Percentiles rank a stretch among this genome's conserved stretches.
Conservation (phyloP, 2,888 invertebrate species). For the Leptodirus hochenwartii region DNA sequence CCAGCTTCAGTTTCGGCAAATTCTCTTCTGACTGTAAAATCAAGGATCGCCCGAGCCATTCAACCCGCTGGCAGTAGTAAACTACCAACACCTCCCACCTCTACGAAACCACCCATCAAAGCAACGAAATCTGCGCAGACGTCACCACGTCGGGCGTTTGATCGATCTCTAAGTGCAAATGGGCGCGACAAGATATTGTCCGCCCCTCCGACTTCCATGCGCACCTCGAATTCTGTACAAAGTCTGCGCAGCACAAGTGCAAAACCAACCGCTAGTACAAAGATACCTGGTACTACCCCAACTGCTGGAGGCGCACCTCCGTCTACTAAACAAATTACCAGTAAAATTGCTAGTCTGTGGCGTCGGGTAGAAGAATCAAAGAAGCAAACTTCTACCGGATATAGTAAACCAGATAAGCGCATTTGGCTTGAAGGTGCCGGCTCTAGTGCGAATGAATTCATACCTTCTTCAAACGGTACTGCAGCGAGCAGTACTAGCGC, state of each 20-base stretch:
- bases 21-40: constrained; percentile 20
- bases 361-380: constrained; percentile 56
- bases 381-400: constrained; percentile 28
- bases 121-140: constrained; percentile 9
- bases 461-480: constrained; percentile 6
- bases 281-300: constrained; percentile 14
- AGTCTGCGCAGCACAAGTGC: constrained; percentile 31
- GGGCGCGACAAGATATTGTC: constrained; percentile 18
- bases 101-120: constrained; percentile 21
- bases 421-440: too few relatives aligned
- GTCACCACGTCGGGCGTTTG: constrained; percentile 16
- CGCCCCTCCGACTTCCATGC: constrained; percentile 21
- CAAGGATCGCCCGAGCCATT: constrained; percentile 21
- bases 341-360: constrained; percentile 67
- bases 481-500: constrained; percentile 20
- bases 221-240: constrained; percentile 34
- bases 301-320: constrained; percentile 27
- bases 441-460: constrained; percentile 6
- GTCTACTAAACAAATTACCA: constrained; percentile 43
- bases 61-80: too few relatives aligned
- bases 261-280: constrained; percentile 13
- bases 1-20: constrained; percentile 15
- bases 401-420: constrained; percentile 28
- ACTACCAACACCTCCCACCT: too few relatives aligned
- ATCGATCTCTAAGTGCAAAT: constrained; percentile 26